Evolutionary conservation across 2,113 vertebrate species (phyloP).

Genomic region (Colaptes auratus): DNA sequence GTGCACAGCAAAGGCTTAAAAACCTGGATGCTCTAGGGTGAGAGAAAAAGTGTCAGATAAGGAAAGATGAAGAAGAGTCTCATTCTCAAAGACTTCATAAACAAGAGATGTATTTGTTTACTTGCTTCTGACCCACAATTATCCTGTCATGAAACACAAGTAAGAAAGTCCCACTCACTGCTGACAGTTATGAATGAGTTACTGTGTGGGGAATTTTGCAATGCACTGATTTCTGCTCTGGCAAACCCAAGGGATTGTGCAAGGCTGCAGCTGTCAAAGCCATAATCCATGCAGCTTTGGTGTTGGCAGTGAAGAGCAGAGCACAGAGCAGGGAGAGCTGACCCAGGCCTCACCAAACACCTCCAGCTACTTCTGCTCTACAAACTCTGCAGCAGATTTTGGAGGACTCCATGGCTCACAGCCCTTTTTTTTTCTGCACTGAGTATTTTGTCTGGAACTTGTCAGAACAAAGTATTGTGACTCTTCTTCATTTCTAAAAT

Average conservation of each 20-base stretch:
- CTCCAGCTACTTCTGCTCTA: conserved; percentile 22
- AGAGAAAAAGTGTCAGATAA: neutral
- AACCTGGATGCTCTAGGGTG: neutral
- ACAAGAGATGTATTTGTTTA: neutral
- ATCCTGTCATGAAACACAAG: rapidly evolving
- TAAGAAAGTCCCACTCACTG: neutral
- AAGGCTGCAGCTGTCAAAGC: conserved; percentile 39
- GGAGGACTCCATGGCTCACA: neutral
- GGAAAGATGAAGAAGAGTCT: neutral
- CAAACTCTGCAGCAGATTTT: neutral
- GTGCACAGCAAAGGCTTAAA: neutral
- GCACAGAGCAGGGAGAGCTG: neutral
- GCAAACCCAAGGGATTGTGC: neutral
- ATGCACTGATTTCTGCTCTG: neutral
- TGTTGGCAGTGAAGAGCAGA: neutral
- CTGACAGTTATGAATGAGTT: conserved; percentile 1
- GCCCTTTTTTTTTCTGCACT: neutral
- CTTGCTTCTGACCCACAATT: neutral
- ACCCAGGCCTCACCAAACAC: neutral
- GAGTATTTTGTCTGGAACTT: neutral
- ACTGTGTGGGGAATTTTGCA: conserved; percentile 29
- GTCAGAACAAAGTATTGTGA: neutral
- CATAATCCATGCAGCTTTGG: neutral
- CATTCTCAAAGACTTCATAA: neutral
- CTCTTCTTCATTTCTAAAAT: neutral